Conservation (phyloP, 2,113 vertebrate genomes). For the Chascanopsetta lugubris region DNA sequence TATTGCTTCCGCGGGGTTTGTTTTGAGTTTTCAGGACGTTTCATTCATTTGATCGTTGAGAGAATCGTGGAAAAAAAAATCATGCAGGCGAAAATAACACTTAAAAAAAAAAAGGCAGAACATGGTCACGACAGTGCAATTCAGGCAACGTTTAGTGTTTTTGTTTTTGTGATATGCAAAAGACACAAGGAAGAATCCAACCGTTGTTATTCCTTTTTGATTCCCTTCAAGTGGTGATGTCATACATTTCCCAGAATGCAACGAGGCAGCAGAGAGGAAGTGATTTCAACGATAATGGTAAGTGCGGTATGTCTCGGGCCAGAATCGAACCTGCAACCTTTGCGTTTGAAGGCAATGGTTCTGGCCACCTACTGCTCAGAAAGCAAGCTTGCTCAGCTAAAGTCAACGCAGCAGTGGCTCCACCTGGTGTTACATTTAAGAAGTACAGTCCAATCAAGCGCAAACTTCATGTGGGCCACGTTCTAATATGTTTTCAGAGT, state of each 20-base stretch:
- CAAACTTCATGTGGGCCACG: too few relatives aligned
- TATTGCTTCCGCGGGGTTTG: conserved; percentile 20
- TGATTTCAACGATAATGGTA: too few relatives aligned
- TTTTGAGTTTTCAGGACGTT: not conserved
- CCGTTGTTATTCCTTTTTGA: conserved; percentile 1
- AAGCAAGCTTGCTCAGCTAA: too few relatives aligned
- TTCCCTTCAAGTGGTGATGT: not conserved
- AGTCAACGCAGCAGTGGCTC: too few relatives aligned
- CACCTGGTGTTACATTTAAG: too few relatives aligned
- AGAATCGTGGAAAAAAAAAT: conserved; percentile 23
- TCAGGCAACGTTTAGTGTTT: conserved; percentile 22
- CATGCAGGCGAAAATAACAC: conserved; percentile 28
- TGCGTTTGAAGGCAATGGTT: too few relatives aligned
- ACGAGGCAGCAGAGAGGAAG: not conserved
- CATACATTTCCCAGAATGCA: conserved; percentile 52
- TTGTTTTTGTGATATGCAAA: conserved; percentile 3
- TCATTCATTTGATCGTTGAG: conserved; percentile 29
- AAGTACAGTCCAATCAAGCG: too few relatives aligned
- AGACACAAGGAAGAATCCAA: conserved; percentile 38
- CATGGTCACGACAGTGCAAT: conserved; percentile 36
- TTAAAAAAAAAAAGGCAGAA: conserved; percentile 42
- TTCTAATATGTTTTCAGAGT: too few relatives aligned
- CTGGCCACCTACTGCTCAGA: too few relatives aligned
- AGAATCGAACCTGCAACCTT: too few relatives aligned
- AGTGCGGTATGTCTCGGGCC: too few relatives aligned